Percentiles rank a stretch among this genome's conserved stretches.
phyloP scores from a whole-genome alignment of 2,113 vertebrate species.

The Neodontobutis hainanensis region DNA sequence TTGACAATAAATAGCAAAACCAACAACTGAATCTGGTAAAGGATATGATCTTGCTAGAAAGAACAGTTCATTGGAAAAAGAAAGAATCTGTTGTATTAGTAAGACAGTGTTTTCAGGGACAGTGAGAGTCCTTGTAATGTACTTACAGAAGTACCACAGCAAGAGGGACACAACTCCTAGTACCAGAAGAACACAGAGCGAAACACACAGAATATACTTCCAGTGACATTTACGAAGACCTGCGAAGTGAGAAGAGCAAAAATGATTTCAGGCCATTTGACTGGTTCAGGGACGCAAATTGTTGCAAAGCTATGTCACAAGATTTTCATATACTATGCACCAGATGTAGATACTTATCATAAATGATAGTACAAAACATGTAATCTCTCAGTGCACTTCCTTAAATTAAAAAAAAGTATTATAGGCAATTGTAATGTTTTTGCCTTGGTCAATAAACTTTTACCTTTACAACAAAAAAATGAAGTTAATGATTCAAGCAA shows the following conservation, averaged over 20 bases:
- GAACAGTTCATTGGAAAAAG: no score
- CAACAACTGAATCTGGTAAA: no score
- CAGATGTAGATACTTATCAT: no score
- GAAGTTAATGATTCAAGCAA: conserved; percentile 7
- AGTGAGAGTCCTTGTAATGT: background rate
- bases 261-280: background rate
- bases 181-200: conserved; percentile 22
- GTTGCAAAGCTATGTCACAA: background rate
- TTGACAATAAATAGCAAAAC: no score
- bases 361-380: no score
- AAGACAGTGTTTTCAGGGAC: no score
- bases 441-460: no score
- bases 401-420: background rate
- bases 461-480: background rate
- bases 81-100: no score
- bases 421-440: background rate
- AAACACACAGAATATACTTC: conserved; percentile 12
- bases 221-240: conserved; percentile 26
- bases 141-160: conserved; percentile 78
- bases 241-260: conserved; percentile 26
- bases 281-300: background rate
- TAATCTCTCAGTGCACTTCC: background rate
- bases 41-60: no score
- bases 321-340: background rate
- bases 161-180: conserved; percentile 32